Conservation (phyloP, 2,888 invertebrate species). For the Pocota personata region DNA sequence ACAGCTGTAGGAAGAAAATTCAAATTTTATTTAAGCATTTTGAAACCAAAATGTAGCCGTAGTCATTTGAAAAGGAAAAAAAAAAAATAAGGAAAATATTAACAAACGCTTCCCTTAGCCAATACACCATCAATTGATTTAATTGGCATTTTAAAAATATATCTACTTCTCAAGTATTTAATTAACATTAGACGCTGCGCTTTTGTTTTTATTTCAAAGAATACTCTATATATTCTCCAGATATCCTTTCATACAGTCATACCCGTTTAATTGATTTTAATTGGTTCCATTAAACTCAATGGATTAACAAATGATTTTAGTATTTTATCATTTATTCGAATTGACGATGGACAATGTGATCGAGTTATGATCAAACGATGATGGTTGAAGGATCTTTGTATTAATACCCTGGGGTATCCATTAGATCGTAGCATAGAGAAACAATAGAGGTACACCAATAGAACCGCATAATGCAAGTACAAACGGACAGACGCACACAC, state of each 20-base stretch:
- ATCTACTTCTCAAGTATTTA: neutral
- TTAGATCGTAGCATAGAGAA: no score
- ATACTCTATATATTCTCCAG: neutral
- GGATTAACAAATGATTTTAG: neutral
- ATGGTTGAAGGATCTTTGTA: neutral
- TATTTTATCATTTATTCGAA: neutral
- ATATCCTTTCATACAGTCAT: conserved; percentile 3
- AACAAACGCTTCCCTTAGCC: no score
- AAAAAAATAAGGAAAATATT: no score
- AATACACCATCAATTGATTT: neutral
- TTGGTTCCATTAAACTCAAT: neutral
- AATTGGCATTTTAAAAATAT: neutral
- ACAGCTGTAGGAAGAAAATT: neutral
- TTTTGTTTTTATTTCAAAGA: neutral
- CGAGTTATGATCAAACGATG: neutral
- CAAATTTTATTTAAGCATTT: neutral
- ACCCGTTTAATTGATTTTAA: conserved; percentile 18
- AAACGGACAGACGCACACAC: no score
- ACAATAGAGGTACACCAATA: no score
- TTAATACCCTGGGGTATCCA: neutral
- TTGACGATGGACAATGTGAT: neutral
- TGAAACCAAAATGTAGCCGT: neutral
- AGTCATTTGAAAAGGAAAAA: neutral
- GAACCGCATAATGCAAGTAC: no score
- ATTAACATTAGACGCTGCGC: neutral